A percentile compares a stretch with the other conserved stretches of the same genome.
phyloP scores from a whole-genome alignment of 1,140 invertebrate genomes.

The Hetaerina americana region DNA sequence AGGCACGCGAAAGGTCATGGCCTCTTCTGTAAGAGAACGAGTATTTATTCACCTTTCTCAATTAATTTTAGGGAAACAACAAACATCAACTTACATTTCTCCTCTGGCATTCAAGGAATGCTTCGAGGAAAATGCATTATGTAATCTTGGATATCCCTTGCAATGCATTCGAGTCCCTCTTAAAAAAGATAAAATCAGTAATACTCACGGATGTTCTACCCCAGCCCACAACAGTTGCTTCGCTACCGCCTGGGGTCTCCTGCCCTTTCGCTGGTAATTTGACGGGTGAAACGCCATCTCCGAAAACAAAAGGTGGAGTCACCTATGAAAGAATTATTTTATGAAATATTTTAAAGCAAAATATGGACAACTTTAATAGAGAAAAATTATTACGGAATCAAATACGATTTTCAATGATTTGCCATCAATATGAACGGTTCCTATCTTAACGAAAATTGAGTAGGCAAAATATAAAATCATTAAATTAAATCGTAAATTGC shows the following conservation, averaged over 20 bases:
- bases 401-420: too few species aligned
- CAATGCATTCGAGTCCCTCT: too few species aligned
- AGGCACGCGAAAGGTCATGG: background rate
- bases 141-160: too few species aligned
- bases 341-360: background rate
- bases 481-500: too few species aligned
- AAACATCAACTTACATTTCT: background rate
- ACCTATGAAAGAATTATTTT: constrained; percentile 18
- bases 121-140: too few species aligned
- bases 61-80: background rate
- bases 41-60: background rate
- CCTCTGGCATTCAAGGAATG: too few species aligned
- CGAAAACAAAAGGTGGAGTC: constrained; percentile 35
- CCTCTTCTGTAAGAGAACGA: too few species aligned
- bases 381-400: background rate
- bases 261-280: constrained; percentile 28
- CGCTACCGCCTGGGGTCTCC: constrained; percentile 20
- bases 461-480: too few species aligned
- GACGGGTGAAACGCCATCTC: constrained; percentile 34
- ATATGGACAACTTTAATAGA: background rate
- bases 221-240: constrained; percentile 32
- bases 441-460: too few species aligned
- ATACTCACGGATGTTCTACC: background rate
- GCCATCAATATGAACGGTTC: too few species aligned
- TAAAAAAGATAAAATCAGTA: too few species aligned